phyloP scores from a whole-genome alignment of 2,888 invertebrate genomes.

The Lepidochitona cinerea region DNA sequence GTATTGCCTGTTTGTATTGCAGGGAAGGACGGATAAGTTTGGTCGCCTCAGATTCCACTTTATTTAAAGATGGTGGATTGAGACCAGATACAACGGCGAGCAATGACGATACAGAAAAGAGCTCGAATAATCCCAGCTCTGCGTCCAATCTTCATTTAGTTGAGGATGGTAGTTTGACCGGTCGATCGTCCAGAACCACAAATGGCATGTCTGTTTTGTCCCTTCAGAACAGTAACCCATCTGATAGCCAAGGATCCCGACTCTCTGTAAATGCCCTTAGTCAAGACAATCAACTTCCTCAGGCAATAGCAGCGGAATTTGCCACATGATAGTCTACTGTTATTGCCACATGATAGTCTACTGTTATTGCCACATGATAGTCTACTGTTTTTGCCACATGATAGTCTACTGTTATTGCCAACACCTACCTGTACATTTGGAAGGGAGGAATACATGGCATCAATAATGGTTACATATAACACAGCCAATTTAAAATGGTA shows the following conservation, averaged over 20 bases:
- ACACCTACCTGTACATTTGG: too few species aligned
- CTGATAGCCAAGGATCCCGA: constrained; percentile 22
- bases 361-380: too few species aligned
- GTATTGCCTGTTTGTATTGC: too few species aligned
- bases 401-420: too few species aligned
- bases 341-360: too few species aligned
- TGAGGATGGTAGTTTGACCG: constrained; percentile 47
- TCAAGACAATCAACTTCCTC: too few species aligned
- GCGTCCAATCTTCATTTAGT: constrained; percentile 37
- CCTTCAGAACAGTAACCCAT: constrained; percentile 19
- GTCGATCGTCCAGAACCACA: constrained; percentile 35
- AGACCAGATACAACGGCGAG: constrained; percentile 46
- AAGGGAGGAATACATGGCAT: too few species aligned
- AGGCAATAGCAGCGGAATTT: too few species aligned
- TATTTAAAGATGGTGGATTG: constrained; percentile 12
- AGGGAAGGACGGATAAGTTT: constrained; percentile 55
- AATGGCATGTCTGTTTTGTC: constrained; percentile 8
- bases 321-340: too few species aligned
- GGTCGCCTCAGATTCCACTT: constrained; percentile 32
- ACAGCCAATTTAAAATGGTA: too few species aligned
- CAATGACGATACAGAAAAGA: constrained; percentile 40
- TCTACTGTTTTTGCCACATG: too few species aligned
- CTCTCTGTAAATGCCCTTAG: constrained; percentile 12
- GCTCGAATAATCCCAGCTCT: constrained; percentile 35
- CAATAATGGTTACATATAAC: too few species aligned